These are phyloP conservation scores for Meloe dianella DNA, from an alignment of 2,888 invertebrate genomes.

Conservation along the genomic window DNA sequence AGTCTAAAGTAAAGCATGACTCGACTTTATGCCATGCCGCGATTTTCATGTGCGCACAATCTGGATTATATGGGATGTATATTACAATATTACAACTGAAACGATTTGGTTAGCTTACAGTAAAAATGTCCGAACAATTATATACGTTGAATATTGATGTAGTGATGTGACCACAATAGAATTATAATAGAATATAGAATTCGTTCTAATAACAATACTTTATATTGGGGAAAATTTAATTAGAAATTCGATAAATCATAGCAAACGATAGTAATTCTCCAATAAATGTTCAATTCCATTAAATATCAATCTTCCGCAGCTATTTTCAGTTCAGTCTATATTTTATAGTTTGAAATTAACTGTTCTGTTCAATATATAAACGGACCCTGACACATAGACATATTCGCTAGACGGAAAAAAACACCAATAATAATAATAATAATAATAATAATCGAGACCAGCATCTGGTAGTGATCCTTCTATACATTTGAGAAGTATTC, in stretches of 20 bases:
- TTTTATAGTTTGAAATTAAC: conserved; percentile 4
- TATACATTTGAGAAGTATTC: neutral
- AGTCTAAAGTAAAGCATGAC: conserved; percentile 56
- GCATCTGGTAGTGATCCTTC: neutral
- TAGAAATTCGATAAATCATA: neutral
- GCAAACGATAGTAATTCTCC: neutral
- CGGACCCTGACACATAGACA: neutral
- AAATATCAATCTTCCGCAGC: neutral
- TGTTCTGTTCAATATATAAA: conserved; percentile 7
- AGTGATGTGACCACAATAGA: conserved; percentile 1
- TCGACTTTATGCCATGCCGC: conserved; percentile 44
- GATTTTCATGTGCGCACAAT: conserved; percentile 46
- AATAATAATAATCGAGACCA: neutral
- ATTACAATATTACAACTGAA: neutral
- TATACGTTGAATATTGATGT: conserved; percentile 7
- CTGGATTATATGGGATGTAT: conserved; percentile 32
- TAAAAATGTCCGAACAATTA: conserved; percentile 11
- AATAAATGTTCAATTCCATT: conserved; percentile 6
- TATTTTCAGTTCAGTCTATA: neutral
- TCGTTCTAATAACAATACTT: neutral
- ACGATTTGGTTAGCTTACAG: conserved; percentile 11
- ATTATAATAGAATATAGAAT: neutral
- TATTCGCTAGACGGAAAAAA: neutral
- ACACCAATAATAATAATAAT: neutral
- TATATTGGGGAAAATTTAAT: neutral